A percentile compares a stretch with the other conserved stretches of the same genome.
Conservation (phyloP, 2,888 invertebrate genomes). For the Acheta domesticus region DNA sequence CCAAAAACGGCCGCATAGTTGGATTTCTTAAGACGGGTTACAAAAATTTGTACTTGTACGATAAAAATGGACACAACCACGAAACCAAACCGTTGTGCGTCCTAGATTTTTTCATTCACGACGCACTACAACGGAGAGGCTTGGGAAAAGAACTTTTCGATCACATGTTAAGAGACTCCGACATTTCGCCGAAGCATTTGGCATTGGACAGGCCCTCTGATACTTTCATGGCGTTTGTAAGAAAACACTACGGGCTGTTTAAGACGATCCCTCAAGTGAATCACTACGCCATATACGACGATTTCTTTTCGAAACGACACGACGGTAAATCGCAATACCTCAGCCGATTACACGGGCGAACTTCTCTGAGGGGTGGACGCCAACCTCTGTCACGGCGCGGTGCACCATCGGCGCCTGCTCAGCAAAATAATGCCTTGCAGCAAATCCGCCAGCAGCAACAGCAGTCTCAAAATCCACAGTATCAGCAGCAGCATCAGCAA, state of each 20-base stretch:
- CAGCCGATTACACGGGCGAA: background rate
- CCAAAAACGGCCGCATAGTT: background rate
- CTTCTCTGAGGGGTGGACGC: background rate
- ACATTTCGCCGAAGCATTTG: background rate
- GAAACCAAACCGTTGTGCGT: conserved; percentile 7
- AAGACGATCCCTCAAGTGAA: background rate
- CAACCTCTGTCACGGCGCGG: background rate
- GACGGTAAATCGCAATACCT: background rate
- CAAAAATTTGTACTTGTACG: background rate
- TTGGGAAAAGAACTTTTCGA: background rate
- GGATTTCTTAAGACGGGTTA: background rate
- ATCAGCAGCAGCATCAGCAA: too few species aligned
- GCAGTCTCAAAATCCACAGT: too few species aligned
- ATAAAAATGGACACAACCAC: background rate
- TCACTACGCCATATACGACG: background rate
- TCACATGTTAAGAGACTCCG: background rate
- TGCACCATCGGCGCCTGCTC: background rate
- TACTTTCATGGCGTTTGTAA: background rate
- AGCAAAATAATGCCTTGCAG: too few species aligned
- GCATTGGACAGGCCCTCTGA: background rate
- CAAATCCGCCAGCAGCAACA: too few species aligned
- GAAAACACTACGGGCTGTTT: background rate
- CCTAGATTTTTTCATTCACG: background rate
- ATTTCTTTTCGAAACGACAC: background rate
- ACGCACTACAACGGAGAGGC: background rate